These are phyloP conservation scores for Athripsodes cinereus DNA, from an alignment of 2,888 invertebrate genomes.

Conservation along the genomic window DNA sequence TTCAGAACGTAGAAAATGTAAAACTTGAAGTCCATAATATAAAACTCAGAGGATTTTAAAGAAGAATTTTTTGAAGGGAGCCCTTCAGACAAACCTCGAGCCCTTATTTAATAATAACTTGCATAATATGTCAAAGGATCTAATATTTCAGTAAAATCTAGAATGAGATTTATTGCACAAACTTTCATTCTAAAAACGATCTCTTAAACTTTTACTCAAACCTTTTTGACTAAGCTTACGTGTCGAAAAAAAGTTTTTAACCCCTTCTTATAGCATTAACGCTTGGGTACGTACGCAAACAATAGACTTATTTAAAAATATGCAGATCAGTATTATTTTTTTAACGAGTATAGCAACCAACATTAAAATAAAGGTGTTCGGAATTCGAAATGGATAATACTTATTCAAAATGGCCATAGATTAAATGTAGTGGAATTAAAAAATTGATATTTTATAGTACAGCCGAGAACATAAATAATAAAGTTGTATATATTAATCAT, in stretches of 20 bases:
- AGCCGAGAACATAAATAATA: background rate
- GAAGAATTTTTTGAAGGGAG: too few relatives aligned
- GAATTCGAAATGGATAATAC: slow-evolving; percentile 15
- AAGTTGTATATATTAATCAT: background rate
- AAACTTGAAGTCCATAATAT: too few relatives aligned
- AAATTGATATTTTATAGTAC: slow-evolving; percentile 13
- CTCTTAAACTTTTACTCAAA: too few relatives aligned
- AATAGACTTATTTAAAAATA: slow-evolving; percentile 24
- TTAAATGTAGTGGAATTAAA: slow-evolving; percentile 19
- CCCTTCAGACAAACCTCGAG: too few relatives aligned
- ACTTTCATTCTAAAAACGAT: too few relatives aligned
- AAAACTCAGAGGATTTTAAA: too few relatives aligned
- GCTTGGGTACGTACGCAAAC: slow-evolving; percentile 26
- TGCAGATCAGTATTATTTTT: slow-evolving; percentile 27
- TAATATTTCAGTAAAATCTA: too few relatives aligned
- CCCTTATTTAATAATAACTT: too few relatives aligned
- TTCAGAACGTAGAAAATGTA: too few relatives aligned
- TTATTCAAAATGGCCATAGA: slow-evolving; percentile 14
- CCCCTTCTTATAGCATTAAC: slow-evolving; percentile 17
- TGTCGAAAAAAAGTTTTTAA: background rate
- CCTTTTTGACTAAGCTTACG: too few relatives aligned
- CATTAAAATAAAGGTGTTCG: slow-evolving; percentile 19
- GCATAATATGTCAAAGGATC: too few relatives aligned
- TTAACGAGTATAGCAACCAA: slow-evolving; percentile 17
- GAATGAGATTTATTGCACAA: too few relatives aligned